Evolutionary conservation across 35 echinoderm and acorn worm species (phyloP).

Genomic region (Apostichopus californicus): DNA sequence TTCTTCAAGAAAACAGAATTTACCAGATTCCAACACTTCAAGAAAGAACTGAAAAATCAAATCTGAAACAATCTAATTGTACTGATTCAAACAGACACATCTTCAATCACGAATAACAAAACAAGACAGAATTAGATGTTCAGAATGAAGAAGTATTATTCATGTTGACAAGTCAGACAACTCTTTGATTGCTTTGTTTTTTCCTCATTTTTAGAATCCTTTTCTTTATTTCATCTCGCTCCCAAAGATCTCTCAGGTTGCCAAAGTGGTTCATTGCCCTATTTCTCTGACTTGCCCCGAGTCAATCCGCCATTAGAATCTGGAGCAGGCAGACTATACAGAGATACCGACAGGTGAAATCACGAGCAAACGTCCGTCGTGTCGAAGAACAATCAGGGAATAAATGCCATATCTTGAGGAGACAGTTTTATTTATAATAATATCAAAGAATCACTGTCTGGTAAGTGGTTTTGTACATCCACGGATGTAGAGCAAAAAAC

Average conservation of each 20-base stretch:
- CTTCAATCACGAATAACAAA: background rate
- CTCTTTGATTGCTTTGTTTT: background rate
- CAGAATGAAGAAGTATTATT: background rate
- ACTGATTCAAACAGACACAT: background rate
- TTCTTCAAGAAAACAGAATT: too few species aligned
- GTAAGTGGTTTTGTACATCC: too few species aligned
- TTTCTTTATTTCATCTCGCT: background rate
- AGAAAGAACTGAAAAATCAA: too few species aligned
- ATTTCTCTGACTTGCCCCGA: background rate
- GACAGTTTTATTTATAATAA: too few species aligned
- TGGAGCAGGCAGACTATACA: background rate
- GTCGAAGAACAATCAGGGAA: too few species aligned
- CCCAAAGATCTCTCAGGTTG: background rate
- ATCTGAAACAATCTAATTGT: background rate
- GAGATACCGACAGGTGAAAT: constrained; percentile 1
- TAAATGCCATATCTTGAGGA: too few species aligned
- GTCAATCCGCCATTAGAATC: background rate
- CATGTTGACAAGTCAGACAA: background rate
- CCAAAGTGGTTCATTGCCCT: constrained; percentile 5
- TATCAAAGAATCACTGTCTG: too few species aligned
- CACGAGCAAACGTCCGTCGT: too few species aligned
- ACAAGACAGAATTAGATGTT: background rate
- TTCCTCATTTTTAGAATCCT: background rate
- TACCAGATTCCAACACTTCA: too few species aligned
- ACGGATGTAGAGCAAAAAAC: too few species aligned